Evolutionary conservation across 2,888 invertebrate species (phyloP).

Genomic region (Lutraria lutraria): DNA sequence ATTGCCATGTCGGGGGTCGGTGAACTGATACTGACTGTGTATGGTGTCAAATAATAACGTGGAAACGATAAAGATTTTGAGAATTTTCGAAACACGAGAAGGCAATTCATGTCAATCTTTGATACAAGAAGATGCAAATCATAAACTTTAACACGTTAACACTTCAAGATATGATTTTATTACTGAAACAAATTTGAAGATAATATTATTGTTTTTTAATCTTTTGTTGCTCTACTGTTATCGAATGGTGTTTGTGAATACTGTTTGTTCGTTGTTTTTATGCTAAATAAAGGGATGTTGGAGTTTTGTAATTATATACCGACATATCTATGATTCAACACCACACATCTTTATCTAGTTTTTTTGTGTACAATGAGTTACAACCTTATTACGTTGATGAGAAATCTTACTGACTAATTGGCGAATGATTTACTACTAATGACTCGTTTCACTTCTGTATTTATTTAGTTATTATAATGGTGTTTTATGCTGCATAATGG

Average conservation of each 20-base stretch:
- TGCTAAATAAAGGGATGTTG: no score
- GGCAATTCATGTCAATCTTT: neutral
- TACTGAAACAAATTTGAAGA: neutral
- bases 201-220: neutral
- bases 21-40: constrained; percentile 22
- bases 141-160: constrained; percentile 6
- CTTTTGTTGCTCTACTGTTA: neutral
- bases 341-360: no score
- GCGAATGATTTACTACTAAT: neutral
- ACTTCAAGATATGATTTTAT: neutral
- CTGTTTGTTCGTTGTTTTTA: no score
- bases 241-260: neutral
- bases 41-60: constrained; percentile 24
- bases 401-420: no score
- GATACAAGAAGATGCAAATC: neutral
- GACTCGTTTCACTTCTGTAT: neutral
- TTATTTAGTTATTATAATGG: neutral
- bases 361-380: no score
- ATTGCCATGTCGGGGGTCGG: constrained; percentile 40
- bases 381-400: no score
- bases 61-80: neutral
- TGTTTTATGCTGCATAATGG: no score
- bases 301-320: no score
- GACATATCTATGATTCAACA: no score
- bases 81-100: neutral